Percentiles rank a stretch among this genome's conserved stretches.
These are phyloP conservation scores for Kuschelorhynchus macadamiae DNA, from an alignment of 2,888 invertebrate genomes.

Conservation along the genomic window DNA sequence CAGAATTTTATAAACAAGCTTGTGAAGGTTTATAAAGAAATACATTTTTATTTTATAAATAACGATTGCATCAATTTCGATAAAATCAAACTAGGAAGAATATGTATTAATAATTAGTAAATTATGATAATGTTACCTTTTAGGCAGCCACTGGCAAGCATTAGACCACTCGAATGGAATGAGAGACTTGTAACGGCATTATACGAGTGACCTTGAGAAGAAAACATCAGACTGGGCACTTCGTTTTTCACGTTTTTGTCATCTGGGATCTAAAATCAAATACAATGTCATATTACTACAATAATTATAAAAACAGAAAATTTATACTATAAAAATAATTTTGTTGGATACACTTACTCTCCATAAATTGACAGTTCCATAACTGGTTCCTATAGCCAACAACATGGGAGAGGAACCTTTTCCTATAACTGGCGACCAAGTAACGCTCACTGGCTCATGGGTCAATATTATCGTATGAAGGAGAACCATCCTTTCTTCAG, in stretches of 20 bases:
- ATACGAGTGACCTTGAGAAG: conserved; percentile 72
- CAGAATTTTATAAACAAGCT: no score
- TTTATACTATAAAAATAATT: no score
- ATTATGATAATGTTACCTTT: conserved; percentile 57
- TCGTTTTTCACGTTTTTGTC: conserved; percentile 55
- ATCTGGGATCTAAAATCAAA: conserved; percentile 53
- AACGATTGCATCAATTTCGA: no score
- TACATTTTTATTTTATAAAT: no score
- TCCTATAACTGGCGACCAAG: conserved; percentile 72
- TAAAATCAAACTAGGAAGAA: no score
- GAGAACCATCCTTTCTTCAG: conserved; percentile 66
- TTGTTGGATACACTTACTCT: conserved; percentile 60
- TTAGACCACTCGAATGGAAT: conserved; percentile 70
- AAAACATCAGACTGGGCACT: conserved; percentile 64
- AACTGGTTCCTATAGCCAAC: conserved; percentile 71
- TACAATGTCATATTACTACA: no score
- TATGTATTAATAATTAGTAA: no score
- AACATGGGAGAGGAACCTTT: conserved; percentile 63
- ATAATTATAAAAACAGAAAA: no score
- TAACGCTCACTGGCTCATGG: conserved; percentile 68
- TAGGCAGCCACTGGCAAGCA: conserved; percentile 72
- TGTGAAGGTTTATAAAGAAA: no score
- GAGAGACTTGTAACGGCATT: conserved; percentile 70
- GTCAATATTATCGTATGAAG: conserved; percentile 68
- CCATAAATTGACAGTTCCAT: conserved; percentile 72